Base-by-base conservation (phyloP, 2,797 vertebrate genomes). In the Sebastolobus altivelis region DNA sequence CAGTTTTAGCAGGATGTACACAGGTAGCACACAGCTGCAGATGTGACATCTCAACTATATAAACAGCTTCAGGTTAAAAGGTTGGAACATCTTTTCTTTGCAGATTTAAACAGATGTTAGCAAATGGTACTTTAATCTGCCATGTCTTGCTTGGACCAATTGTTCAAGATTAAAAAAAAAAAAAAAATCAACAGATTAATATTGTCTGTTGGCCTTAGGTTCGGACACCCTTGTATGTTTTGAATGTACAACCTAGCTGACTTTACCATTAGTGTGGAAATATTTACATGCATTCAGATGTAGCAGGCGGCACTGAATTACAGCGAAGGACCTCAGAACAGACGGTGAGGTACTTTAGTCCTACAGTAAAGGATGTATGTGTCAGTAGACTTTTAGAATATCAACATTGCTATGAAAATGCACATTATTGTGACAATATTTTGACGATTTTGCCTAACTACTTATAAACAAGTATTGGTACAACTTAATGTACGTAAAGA, bases 221-320 rank as follows among this genome's bases (percentile, higher is more conserved):
- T 83, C 68, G 6, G 80, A 58, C 69, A 75, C 35, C 59, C 33
- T 67, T 49, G 46, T 81, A 58, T 86, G 75, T 86, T 89, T 67
- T 90, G 89, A 92, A 91, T 93, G 92, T 94, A 88, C 12, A 69
- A 31, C 63, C 35, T 40, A 49, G 61, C 76, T 84, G 60, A 88
- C 37, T 72, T 86, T 79, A 90, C 65, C 52, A 35, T 88, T 65
- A 69, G 75, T 87, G 89, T 88, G 80, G 75, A 87, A 56, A 75
- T 87, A 86, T 87, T 88, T 86, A 88, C 79, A 87, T 87, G 65
- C 89, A 76, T 92, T 87, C 65, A 91, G 82, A 93, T 89, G 92
- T 88, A 86, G 91, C 91, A 92, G 93, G 60, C 56, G 61, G 85
- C 85, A 86, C 84, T 84, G 83, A 88, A 83, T 77, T 84, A 90